Evolutionary conservation across 2,797 vertebrate species (phyloP).

Genomic region (Betta splendens): DNA sequence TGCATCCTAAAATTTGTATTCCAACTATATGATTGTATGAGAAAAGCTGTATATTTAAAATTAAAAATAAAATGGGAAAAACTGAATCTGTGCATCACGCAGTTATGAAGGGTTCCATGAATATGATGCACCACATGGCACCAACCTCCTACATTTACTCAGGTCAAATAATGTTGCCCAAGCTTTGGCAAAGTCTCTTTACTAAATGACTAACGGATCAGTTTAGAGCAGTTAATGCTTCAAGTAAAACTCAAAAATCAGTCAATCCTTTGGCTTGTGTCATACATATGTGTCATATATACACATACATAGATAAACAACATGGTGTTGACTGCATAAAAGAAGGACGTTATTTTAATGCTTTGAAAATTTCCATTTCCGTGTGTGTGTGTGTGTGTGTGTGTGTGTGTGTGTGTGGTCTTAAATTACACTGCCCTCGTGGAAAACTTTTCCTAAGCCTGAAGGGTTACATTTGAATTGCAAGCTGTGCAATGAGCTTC

Average conservation of each 20-base stretch:
- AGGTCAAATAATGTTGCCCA: not conserved
- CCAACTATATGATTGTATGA: constrained; percentile 73
- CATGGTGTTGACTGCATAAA: no score
- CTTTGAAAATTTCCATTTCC: no score
- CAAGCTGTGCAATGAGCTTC: not conserved
- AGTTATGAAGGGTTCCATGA: not conserved
- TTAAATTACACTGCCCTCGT: constrained; percentile 17
- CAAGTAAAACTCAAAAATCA: no score
- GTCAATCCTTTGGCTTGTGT: no score
- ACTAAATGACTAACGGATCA: no score
- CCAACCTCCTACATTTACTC: not conserved
- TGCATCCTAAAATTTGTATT: constrained; percentile 79
- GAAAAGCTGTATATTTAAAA: constrained; percentile 77
- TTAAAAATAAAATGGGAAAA: constrained; percentile 68
- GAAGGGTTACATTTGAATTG: not conserved
- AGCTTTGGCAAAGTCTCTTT: no score
- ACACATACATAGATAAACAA: no score
- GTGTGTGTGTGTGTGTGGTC: not conserved
- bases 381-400: no score
- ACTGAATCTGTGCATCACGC: constrained; percentile 19
- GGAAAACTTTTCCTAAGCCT: not conserved
- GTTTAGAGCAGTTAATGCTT: no score
- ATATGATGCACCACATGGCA: not conserved
- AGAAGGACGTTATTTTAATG: no score
- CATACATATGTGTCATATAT: no score